Conservation (phyloP, 2,113 vertebrate species). For the Climacteris rufus region DNA sequence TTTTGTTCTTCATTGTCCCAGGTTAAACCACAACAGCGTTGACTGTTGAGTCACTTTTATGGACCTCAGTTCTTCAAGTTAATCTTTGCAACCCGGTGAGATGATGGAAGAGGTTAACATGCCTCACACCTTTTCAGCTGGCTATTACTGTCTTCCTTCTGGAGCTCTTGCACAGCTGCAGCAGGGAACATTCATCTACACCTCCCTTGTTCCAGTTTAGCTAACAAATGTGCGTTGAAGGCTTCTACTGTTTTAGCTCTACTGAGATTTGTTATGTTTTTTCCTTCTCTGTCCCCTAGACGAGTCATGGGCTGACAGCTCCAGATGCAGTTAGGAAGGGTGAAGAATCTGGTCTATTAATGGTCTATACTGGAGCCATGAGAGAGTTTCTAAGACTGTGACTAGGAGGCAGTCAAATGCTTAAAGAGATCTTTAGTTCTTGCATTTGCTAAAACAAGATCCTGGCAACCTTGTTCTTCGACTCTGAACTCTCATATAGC, state of each 20-base stretch:
- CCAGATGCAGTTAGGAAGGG: background rate
- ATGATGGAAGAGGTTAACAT: background rate
- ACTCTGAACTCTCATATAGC: background rate
- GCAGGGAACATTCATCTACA: background rate
- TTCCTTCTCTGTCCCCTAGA: background rate
- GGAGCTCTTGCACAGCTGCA: background rate
- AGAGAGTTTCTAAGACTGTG: background rate
- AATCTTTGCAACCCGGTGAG: background rate
- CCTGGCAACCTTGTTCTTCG: background rate
- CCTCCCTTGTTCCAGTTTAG: background rate
- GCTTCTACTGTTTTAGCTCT: background rate
- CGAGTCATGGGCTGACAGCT: background rate
- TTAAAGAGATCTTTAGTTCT: background rate
- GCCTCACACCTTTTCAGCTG: background rate
- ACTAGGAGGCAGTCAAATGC: background rate
- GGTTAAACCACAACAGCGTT: background rate
- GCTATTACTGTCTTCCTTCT: background rate
- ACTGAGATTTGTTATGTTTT: background rate
- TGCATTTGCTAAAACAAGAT: background rate
- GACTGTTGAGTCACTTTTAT: background rate
- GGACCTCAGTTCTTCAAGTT: background rate
- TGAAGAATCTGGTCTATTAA: background rate
- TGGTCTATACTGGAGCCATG: background rate
- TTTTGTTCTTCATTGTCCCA: background rate
- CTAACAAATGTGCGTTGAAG: background rate